These are phyloP conservation scores for Euplexia lucipara DNA, from an alignment of 2,888 invertebrate species.

Conservation along the genomic window DNA sequence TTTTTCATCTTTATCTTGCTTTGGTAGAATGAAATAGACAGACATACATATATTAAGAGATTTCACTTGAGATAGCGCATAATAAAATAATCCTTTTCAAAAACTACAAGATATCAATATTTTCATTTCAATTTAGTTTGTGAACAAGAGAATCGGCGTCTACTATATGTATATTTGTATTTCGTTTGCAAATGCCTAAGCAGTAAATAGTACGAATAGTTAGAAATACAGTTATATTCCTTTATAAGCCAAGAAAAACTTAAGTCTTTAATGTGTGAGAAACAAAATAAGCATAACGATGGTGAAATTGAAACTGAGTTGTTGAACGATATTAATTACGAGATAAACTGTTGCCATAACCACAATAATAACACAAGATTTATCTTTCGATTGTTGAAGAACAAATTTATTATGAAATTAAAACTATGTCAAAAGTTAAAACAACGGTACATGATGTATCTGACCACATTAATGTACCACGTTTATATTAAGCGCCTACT, in stretches of 20 bases:
- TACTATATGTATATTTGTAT: no score
- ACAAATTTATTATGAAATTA: constrained; percentile 49
- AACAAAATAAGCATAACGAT: constrained; percentile 1
- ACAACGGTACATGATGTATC: constrained; percentile 63
- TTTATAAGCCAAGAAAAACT: neutral
- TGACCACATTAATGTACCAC: constrained; percentile 63
- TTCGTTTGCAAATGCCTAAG: no score
- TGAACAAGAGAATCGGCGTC: no score
- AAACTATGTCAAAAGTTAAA: constrained; percentile 55
- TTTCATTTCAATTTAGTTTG: no score
- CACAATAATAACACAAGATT: constrained; percentile 34
- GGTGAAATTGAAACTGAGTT: constrained; percentile 10
- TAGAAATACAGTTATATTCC: neutral
- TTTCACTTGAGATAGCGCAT: no score
- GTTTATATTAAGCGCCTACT: constrained; percentile 62
- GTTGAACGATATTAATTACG: constrained; percentile 24
- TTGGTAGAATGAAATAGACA: no score
- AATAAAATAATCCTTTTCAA: no score
- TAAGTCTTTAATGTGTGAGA: neutral
- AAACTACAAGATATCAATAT: no score
- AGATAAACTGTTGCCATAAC: constrained; percentile 21
- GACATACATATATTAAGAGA: no score
- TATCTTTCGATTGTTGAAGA: constrained; percentile 31
- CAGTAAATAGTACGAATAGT: no score
- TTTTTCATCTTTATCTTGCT: no score